Evolutionary conservation across 2,888 invertebrate genomes (phyloP).

Genomic region (Drosophila putrida): DNA sequence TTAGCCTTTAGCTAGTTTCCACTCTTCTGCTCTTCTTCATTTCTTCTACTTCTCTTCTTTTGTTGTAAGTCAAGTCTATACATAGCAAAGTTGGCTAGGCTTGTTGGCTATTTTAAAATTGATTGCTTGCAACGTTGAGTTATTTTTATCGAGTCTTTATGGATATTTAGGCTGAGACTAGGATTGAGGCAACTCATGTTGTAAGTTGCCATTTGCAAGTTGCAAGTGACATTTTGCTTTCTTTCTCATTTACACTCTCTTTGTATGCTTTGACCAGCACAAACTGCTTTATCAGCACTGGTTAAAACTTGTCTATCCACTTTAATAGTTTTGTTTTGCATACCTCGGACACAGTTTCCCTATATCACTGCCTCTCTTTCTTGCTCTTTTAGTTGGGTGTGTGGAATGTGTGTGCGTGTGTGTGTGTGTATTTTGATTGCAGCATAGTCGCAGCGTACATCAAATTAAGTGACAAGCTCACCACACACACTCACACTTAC

Average conservation of each 20-base stretch:
- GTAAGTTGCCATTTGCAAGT: conserved; percentile 3
- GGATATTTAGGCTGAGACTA: conserved; percentile 38
- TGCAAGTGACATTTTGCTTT: conserved; percentile 38
- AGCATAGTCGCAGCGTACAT: conserved; percentile 53
- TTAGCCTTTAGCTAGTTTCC: conserved; percentile 29
- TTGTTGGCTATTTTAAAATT: conserved; percentile 46
- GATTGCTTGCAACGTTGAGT: conserved; percentile 54
- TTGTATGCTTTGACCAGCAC: conserved; percentile 53
- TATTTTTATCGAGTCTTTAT: conserved; percentile 55
- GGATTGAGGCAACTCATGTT: not conserved
- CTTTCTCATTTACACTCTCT: conserved; percentile 22
- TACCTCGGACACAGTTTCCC: conserved; percentile 26
- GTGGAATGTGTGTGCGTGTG: conserved; percentile 12
- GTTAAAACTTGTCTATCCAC: conserved; percentile 65
- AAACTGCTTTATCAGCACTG: conserved; percentile 67
- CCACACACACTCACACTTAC: not conserved
- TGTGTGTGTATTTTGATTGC: conserved; percentile 56
- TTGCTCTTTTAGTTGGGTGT: conserved; percentile 1
- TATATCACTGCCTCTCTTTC: conserved; percentile 1
- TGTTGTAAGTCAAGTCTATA: conserved; percentile 51
- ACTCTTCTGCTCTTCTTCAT: conserved; percentile 19
- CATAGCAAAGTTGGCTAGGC: conserved; percentile 20
- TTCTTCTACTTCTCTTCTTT: conserved; percentile 30
- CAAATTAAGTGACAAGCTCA: conserved; percentile 63
- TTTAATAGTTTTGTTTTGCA: conserved; percentile 76